Conservation (phyloP, 2,797 vertebrate species). For the Gallirallus australis region DNA sequence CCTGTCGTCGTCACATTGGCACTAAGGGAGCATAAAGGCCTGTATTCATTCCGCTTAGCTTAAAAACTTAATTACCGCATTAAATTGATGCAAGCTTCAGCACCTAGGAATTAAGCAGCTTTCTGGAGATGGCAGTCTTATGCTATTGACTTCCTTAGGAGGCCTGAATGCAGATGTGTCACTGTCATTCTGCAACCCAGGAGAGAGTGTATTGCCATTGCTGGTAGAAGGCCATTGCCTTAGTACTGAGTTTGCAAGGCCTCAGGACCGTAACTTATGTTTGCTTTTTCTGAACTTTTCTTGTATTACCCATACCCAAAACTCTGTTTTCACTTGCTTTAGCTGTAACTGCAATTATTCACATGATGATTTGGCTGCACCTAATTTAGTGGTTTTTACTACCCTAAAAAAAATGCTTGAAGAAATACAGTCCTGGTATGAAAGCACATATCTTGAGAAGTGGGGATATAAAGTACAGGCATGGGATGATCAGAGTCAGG, state of each 20-base stretch:
- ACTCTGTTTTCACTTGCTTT: neutral
- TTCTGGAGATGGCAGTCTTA: neutral
- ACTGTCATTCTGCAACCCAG: neutral
- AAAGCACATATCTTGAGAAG: neutral
- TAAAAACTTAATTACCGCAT: slow-evolving; percentile 10
- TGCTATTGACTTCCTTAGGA: neutral
- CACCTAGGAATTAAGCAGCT: slow-evolving; percentile 1
- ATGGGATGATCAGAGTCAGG: neutral
- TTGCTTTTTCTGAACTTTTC: neutral
- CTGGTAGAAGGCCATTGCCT: neutral
- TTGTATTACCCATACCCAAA: neutral
- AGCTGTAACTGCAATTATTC: neutral
- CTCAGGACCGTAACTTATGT: neutral
- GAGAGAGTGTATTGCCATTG: neutral
- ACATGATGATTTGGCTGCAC: neutral
- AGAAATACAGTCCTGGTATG: neutral
- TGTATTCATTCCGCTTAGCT: neutral
- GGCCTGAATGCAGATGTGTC: neutral
- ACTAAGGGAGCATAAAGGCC: neutral
- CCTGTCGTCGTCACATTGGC: neutral
- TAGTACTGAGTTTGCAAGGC: neutral
- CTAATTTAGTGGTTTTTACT: neutral
- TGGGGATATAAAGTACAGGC: neutral
- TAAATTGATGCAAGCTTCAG: neutral
- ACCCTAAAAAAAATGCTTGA: neutral